Base-by-base conservation (phyloP, 2,888 invertebrate species). In the Hirtodrosophila confusa region DNA sequence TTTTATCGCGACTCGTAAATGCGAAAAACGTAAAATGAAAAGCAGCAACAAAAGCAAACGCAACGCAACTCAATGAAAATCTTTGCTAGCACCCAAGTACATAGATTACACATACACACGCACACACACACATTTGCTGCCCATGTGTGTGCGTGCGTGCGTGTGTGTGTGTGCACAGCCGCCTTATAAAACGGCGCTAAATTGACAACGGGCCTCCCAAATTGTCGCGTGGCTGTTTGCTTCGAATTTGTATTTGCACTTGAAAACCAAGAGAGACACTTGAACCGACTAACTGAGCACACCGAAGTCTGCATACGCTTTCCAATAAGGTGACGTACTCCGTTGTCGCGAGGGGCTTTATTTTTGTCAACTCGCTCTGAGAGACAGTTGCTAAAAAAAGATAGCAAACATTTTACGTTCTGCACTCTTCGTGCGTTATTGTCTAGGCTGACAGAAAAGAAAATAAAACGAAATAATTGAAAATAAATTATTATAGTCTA, bases 61-160 rank as follows among this genome's bases (percentile, higher is more conserved):
- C 39, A 66, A 58, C 71, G 44, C 39, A 79, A 72, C 66, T 75
- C 60, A 86, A 86, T 71, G 75, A 68, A 86, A 80, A 84, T 72
- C 65, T 68, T 72, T 62, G 43, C 74, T 47, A 53, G 57, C 56
- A 44, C 54, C 58, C 75, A 75, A 78, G 68, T 64, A 77, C 74
- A 55, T 37, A 62, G 39, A 31, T 17, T 54, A 40, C 36, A 35
- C 40, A 51, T 44, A 29, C 23, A 40, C 41, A 35, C 5, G 27
- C 23, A 33, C 10, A n/a, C 27, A n/a, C 10, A n/a, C 40, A 37
- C 35, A 10, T 4, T 17, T n/a, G 41, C 24, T 3, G 17, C 8
- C 8, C 17, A 27, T 27, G 3, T 35, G n/a, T 24, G 10, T 43
- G 33, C 9, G 33, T 61, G 39, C 36, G 11, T 48, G 12, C 35